Evolutionary conservation across 2,113 vertebrate species (phyloP).

Genomic region (Crotalus horridus): DNA sequence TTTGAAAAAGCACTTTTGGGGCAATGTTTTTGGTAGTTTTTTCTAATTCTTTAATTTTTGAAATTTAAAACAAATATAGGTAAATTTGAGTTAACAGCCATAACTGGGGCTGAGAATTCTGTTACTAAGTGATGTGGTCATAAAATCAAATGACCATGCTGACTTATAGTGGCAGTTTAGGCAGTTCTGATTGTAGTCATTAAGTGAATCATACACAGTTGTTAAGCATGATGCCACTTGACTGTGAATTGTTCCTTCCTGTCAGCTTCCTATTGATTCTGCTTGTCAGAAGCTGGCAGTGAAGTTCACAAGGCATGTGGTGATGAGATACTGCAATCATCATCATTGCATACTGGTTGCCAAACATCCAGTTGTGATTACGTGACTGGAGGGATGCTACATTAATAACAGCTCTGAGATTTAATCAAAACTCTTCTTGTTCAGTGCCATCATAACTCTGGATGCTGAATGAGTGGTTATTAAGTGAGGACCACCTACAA

Average conservation of each 20-base stretch:
- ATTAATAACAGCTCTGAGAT: background rate
- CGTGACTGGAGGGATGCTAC: background rate
- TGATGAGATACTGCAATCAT: background rate
- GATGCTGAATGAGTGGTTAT: background rate
- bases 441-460: background rate
- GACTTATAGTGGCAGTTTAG: background rate
- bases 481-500: background rate
- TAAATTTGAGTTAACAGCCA: background rate
- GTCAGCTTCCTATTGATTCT: background rate
- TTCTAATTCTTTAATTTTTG: background rate
- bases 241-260: background rate
- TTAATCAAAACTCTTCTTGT: background rate
- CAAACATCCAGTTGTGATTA: background rate
- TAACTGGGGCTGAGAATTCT: background rate
- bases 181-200: background rate
- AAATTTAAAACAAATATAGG: background rate
- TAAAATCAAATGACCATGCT: background rate
- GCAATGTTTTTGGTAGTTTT: background rate
- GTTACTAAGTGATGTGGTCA: background rate
- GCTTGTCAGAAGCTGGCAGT: background rate
- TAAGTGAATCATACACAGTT: background rate
- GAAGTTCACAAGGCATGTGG: background rate
- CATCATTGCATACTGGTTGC: background rate
- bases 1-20: background rate
- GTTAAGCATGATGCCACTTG: background rate